phyloP scores from a whole-genome alignment of 2,888 invertebrate species.

The Octonoba sinensis region DNA sequence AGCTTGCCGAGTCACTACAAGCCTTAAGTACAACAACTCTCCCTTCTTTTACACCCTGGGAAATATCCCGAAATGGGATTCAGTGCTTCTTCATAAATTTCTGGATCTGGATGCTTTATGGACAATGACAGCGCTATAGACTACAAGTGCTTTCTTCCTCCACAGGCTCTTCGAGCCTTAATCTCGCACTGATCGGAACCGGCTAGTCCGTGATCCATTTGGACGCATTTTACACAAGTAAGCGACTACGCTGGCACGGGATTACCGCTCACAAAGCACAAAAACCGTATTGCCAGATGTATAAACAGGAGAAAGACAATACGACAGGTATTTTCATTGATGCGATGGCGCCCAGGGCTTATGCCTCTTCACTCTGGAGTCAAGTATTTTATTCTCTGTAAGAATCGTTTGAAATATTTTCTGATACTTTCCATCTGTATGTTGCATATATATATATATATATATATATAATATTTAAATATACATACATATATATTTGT shows the following conservation, averaged over 20 bases:
- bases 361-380: slow-evolving; percentile 9
- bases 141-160: slow-evolving; percentile 30
- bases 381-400: slow-evolving; percentile 22
- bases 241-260: slow-evolving; percentile 16
- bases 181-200: slow-evolving; percentile 44
- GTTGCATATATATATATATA: too few relatives aligned
- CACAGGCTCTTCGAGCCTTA: slow-evolving; percentile 25
- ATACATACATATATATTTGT: too few relatives aligned
- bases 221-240: slow-evolving; percentile 43
- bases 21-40: slow-evolving; percentile 44
- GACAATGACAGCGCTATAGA: slow-evolving; percentile 57
- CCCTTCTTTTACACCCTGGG: slow-evolving; percentile 35
- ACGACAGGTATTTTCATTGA: slow-evolving; percentile 42
- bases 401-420: too few relatives aligned
- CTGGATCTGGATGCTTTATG: slow-evolving; percentile 42
- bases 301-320: slow-evolving; percentile 29
- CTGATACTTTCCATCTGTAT: too few relatives aligned
- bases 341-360: slow-evolving; percentile 25
- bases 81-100: slow-evolving; percentile 52
- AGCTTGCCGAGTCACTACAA: not conserved
- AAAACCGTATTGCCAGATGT: slow-evolving; percentile 28
- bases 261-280: slow-evolving; percentile 32
- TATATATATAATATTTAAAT: too few relatives aligned
- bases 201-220: slow-evolving; percentile 47
- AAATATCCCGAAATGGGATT: slow-evolving; percentile 59